phyloP scores from a whole-genome alignment of 2,888 invertebrate genomes.

The Heteromurus nitidus region DNA sequence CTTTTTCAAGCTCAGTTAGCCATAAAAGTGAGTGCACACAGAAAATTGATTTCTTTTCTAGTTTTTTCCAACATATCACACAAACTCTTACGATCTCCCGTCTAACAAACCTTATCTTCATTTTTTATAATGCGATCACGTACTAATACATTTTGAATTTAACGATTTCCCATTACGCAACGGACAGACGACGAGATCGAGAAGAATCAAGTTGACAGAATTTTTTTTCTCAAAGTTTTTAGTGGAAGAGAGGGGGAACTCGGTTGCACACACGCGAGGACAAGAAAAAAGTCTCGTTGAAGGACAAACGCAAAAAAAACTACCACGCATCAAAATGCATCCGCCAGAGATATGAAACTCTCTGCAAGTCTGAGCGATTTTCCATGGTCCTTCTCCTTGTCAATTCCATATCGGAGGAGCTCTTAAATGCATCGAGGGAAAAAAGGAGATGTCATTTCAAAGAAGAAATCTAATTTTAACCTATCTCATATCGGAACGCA shows the following conservation, averaged over 20 bases:
- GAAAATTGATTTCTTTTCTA: constrained; percentile 52
- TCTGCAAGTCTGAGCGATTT: no score
- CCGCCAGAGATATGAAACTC: background rate
- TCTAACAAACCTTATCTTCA: constrained; percentile 46
- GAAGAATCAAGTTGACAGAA: background rate
- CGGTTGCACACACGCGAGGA: background rate
- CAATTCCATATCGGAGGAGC: constrained; percentile 30
- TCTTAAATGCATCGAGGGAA: constrained; percentile 8
- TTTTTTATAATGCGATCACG: constrained; percentile 53
- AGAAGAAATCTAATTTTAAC: constrained; percentile 56
- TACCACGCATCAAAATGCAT: no score
- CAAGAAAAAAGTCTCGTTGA: no score
- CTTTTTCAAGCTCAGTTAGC: constrained; percentile 34
- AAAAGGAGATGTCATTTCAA: constrained; percentile 56
- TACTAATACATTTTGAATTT: constrained; percentile 61
- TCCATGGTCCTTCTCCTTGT: constrained; percentile 18
- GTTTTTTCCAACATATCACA: constrained; percentile 4
- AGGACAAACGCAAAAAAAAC: no score
- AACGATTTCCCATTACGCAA: constrained; percentile 51
- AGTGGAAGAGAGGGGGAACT: background rate
- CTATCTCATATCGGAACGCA: constrained; percentile 49
- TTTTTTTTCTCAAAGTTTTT: background rate
- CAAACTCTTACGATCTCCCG: no score
- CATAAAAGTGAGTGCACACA: constrained; percentile 42
- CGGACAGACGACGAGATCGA: constrained; percentile 1